Evolutionary conservation across 1,140 invertebrate genomes (phyloP).

Genomic region (Euborellia annulipes): DNA sequence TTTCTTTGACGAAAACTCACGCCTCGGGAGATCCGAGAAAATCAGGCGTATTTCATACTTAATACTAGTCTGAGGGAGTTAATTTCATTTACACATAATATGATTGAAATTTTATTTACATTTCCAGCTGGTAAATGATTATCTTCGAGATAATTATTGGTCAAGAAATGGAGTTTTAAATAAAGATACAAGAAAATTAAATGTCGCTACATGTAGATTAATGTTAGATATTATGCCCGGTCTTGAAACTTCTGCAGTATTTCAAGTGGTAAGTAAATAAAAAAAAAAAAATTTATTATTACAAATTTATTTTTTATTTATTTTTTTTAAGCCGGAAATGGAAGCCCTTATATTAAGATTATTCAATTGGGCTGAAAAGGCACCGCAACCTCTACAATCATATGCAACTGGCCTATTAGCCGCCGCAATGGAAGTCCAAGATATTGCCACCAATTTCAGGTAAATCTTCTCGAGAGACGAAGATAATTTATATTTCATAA

Average conservation of each 20-base stretch:
- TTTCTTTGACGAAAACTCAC: too few species aligned
- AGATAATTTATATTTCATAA: too few species aligned
- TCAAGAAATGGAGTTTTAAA: constrained; percentile 43
- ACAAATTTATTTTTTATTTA: not conserved
- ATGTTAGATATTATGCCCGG: constrained; percentile 86
- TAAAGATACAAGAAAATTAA: constrained; percentile 53
- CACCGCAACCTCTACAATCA: constrained; percentile 74
- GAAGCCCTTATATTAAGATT: constrained; percentile 71
- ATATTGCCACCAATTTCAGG: constrained; percentile 74
- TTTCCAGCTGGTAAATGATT: constrained; percentile 72
- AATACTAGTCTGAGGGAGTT: too few species aligned
- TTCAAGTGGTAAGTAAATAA: constrained; percentile 41
- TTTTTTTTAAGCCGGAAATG: constrained; percentile 52
- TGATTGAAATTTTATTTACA: constrained; percentile 14
- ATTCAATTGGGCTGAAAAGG: constrained; percentile 76
- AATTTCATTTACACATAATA: too few species aligned
- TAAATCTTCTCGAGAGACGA: too few species aligned
- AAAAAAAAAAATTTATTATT: not conserved
- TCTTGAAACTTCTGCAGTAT: constrained; percentile 85
- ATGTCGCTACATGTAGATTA: constrained; percentile 73
- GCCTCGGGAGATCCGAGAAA: too few species aligned
- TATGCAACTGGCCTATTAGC: constrained; percentile 88
- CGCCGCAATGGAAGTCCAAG: constrained; percentile 91
- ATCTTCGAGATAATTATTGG: constrained; percentile 68
- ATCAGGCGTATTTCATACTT: too few species aligned